Conservation (phyloP, 2,888 invertebrate genomes). For the Diaprepes abbreviatus region DNA sequence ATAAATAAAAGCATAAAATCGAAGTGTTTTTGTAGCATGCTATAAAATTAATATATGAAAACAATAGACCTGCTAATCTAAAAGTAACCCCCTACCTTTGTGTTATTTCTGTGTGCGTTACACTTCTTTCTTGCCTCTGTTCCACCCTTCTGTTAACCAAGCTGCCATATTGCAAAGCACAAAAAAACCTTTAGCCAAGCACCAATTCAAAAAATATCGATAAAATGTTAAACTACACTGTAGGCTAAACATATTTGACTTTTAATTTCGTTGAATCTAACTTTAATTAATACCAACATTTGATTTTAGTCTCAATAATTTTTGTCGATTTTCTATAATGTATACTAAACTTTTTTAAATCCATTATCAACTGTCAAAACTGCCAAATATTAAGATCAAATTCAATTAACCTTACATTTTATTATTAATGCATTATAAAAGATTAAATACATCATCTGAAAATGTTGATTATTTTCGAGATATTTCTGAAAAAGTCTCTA, state of each 20-base stretch:
- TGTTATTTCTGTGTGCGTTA: conserved; percentile 77
- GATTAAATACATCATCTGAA: too few species aligned
- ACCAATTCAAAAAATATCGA: conserved; percentile 19
- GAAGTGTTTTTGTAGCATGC: not conserved
- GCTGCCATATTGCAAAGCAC: conserved; percentile 66
- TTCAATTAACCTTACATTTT: too few species aligned
- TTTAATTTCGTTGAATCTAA: too few species aligned
- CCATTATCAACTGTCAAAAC: too few species aligned
- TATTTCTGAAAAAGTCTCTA: too few species aligned
- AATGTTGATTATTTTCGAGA: too few species aligned
- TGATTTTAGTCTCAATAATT: too few species aligned
- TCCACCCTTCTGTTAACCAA: conserved; percentile 78
- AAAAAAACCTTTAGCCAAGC: conserved; percentile 58
- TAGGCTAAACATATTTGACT: not conserved
- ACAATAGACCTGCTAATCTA: not conserved
- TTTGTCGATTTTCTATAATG: too few species aligned
- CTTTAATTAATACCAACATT: too few species aligned
- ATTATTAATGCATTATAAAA: too few species aligned
- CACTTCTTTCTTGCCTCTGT: conserved; percentile 77
- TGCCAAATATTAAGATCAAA: too few species aligned
- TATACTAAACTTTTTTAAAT: too few species aligned
- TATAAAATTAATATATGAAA: not conserved
- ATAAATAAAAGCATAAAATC: not conserved
- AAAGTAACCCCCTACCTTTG: conserved; percentile 69
- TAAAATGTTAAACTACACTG: not conserved